Evolutionary conservation across 2,113 vertebrate species (phyloP).

Genomic region (Chloebia gouldiae): DNA sequence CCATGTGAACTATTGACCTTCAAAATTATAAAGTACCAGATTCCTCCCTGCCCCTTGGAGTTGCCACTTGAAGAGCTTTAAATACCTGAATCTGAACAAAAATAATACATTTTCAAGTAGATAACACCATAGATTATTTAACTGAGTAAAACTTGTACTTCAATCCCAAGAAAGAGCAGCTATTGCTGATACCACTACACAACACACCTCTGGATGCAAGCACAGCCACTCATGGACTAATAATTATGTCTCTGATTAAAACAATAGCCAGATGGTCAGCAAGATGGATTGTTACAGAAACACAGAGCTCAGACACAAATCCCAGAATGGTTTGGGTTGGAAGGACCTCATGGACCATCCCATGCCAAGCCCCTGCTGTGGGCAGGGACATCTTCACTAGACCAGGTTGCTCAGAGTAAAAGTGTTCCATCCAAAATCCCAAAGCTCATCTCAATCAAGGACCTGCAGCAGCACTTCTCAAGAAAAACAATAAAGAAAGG

Average conservation of each 20-base stretch:
- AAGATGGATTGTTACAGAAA: accelerated
- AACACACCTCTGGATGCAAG: background rate
- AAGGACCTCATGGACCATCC: background rate
- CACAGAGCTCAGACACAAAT: background rate
- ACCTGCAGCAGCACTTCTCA: background rate
- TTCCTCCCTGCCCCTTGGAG: accelerated
- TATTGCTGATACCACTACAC: accelerated
- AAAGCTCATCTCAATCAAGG: background rate
- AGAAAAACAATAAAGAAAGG: background rate
- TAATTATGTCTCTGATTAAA: background rate
- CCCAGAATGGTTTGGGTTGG: background rate
- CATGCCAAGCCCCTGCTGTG: background rate
- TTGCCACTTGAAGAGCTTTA: background rate
- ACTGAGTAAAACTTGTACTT: background rate
- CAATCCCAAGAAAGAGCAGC: background rate
- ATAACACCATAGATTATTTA: accelerated
- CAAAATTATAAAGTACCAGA: background rate
- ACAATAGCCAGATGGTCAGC: accelerated
- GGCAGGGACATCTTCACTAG: background rate
- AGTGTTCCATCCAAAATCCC: background rate
- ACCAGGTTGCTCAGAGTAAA: background rate
- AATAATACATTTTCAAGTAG: background rate
- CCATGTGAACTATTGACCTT: background rate
- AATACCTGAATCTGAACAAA: background rate
- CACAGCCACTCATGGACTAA: accelerated